Evolutionary conservation across 2,113 vertebrate genomes (phyloP).

Genomic region (Falco punctatus): DNA sequence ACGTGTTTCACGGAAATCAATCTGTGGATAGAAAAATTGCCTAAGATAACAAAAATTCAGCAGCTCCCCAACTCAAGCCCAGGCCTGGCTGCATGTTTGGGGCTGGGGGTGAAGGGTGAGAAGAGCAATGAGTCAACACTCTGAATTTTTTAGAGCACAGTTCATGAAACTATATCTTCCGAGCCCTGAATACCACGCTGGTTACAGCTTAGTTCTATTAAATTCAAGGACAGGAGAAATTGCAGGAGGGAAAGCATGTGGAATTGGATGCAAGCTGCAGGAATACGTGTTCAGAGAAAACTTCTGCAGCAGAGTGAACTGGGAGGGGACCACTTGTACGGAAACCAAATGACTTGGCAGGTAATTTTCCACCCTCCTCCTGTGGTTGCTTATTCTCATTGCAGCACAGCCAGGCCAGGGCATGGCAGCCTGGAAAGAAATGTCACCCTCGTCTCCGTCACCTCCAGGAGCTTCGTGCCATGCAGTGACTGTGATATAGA

Average conservation of each 20-base stretch:
- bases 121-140: background rate
- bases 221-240: background rate
- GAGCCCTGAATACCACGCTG: background rate
- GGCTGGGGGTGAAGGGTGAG: background rate
- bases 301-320: background rate
- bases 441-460: background rate
- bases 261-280: background rate
- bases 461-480: background rate
- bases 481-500: background rate
- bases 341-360: background rate
- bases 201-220: background rate
- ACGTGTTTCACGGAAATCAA: conserved; percentile 53
- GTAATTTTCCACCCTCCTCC: background rate
- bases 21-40: background rate
- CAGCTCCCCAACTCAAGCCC: background rate
- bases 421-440: background rate
- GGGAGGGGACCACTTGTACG: background rate
- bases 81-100: background rate
- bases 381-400: background rate
- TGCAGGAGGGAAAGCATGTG: background rate
- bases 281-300: conserved; percentile 6
- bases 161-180: background rate
- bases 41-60: background rate
- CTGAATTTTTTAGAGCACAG: background rate
- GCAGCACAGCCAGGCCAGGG: background rate